Evolutionary conservation across 1,140 invertebrate genomes (phyloP).

Genomic region (Lerema accius): DNA sequence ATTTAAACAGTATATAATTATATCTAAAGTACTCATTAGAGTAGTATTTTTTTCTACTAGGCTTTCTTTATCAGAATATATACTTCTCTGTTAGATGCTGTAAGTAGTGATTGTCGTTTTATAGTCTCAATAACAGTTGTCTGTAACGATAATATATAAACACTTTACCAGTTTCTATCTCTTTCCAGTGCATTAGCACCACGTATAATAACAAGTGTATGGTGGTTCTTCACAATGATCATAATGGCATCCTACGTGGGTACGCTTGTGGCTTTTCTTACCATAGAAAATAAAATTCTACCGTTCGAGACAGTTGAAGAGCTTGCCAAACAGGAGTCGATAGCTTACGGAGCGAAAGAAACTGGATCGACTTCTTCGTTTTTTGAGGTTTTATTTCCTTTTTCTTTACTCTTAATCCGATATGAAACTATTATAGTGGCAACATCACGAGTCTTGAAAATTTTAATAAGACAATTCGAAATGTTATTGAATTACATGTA

Average conservation of each 20-base stretch:
- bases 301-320: conserved; percentile 94
- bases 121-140: too few species aligned
- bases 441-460: conserved; percentile 14
- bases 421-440: conserved; percentile 12
- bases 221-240: conserved; percentile 98
- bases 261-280: conserved; percentile 93
- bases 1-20: too few species aligned
- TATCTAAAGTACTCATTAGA: too few species aligned
- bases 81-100: too few species aligned
- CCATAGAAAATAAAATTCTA: conserved; percentile 91
- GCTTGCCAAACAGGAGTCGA: conserved; percentile 86
- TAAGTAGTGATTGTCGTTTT: too few species aligned
- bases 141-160: too few species aligned
- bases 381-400: conserved; percentile 87
- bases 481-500: conserved; percentile 34
- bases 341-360: conserved; percentile 93
- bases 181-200: conserved; percentile 88
- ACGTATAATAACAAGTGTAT: conserved; percentile 90
- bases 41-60: too few species aligned
- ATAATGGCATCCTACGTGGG: conserved; percentile 97
- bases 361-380: conserved; percentile 92
- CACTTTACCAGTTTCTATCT: conserved; percentile 23
- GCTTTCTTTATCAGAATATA: too few species aligned
- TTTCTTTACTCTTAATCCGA: conserved; percentile 22
- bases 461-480: conserved; percentile 26